These are phyloP conservation scores for Sebastes glaucus DNA, from an alignment of 2,797 vertebrate species.

Conservation along the genomic window DNA sequence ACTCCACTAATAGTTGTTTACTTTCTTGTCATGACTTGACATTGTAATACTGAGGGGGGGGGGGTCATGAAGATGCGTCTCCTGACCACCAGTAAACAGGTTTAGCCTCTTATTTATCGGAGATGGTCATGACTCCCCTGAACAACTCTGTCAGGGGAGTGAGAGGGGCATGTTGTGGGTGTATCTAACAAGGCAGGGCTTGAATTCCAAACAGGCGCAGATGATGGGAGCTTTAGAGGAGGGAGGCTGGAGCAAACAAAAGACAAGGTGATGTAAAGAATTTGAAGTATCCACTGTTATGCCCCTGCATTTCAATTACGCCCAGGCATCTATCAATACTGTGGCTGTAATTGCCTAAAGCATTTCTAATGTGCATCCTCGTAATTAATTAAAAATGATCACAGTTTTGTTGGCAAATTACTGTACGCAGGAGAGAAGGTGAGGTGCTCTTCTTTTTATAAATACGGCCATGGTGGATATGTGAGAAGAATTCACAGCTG, in stretches of 20 bases:
- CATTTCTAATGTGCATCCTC: constrained; percentile 85
- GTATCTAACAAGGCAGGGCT: constrained; percentile 29
- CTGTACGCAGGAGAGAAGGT: constrained; percentile 63
- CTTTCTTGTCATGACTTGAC: constrained; percentile 52
- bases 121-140: constrained; percentile 53
- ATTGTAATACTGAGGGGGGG: constrained; percentile 47
- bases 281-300: constrained; percentile 33
- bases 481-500: constrained; percentile 66
- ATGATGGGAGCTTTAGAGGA: constrained; percentile 27
- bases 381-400: constrained; percentile 89
- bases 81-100: constrained; percentile 58
- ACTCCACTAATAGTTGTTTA: constrained; percentile 42
- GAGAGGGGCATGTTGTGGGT: constrained; percentile 58
- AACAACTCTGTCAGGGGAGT: constrained; percentile 56
- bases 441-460: constrained; percentile 47
- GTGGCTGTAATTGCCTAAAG: constrained; percentile 85
- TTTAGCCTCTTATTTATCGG: constrained; percentile 61
- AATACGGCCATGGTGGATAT: constrained; percentile 29
- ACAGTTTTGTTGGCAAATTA: constrained; percentile 88
- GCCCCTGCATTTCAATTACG: constrained; percentile 80
- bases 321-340: constrained; percentile 80
- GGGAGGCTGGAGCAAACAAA: constrained; percentile 46
- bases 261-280: constrained; percentile 57
- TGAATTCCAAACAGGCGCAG: constrained; percentile 59
- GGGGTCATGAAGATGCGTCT: constrained; percentile 42